phyloP scores from a whole-genome alignment of 2,888 invertebrate species.

The Nipponacmea schrenckii region DNA sequence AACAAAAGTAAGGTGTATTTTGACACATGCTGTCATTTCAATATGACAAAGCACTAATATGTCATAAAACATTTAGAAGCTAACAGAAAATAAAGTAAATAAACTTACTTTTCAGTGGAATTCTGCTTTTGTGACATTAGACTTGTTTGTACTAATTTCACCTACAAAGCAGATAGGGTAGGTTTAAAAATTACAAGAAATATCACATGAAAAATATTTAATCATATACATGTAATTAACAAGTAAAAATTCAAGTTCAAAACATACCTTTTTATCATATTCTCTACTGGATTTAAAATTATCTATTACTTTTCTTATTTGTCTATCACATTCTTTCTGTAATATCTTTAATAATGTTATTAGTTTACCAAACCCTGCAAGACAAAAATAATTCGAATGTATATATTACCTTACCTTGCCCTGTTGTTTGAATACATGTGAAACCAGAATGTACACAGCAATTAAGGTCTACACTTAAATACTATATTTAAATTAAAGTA shows the following conservation, averaged over 20 bases:
- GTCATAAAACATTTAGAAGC: too few species aligned
- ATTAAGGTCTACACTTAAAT: too few species aligned
- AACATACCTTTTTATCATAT: conserved; percentile 72
- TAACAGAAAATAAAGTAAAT: background rate
- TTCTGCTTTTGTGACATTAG: conserved; percentile 54
- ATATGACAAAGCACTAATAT: too few species aligned
- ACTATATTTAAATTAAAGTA: too few species aligned
- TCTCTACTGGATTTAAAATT: conserved; percentile 81
- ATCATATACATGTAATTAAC: too few species aligned
- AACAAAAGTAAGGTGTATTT: too few species aligned
- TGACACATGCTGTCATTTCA: background rate
- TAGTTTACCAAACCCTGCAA: conserved; percentile 76
- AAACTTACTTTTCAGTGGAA: conserved; percentile 52
- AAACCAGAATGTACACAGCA: too few species aligned
- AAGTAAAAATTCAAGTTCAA: too few species aligned
- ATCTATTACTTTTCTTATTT: conserved; percentile 73
- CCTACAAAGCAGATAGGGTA: conserved; percentile 36
- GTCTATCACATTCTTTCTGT: conserved; percentile 76
- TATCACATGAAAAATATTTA: too few species aligned
- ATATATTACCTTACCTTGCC: too few species aligned
- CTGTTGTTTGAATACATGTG: too few species aligned
- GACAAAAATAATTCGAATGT: too few species aligned
- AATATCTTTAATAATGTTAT: conserved; percentile 78
- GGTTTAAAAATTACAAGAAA: background rate
- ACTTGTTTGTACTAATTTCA: conserved; percentile 58